phyloP scores from a whole-genome alignment of 2,888 invertebrate species.

The Nomada flava region DNA sequence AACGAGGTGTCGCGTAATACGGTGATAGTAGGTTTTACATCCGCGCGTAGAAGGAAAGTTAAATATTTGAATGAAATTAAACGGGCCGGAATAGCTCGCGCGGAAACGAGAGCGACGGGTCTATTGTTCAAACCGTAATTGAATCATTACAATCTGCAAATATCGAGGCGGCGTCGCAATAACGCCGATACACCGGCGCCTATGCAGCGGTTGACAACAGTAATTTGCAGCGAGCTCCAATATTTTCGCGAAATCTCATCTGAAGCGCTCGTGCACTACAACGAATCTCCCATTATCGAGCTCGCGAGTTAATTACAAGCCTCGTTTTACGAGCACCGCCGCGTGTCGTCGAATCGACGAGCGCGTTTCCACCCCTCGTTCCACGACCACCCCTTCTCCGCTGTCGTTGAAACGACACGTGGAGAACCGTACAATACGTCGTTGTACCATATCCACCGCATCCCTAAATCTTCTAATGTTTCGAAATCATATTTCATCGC shows the following conservation, averaged over 20 bases:
- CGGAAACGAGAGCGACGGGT: background rate
- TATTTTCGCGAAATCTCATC: constrained; percentile 21
- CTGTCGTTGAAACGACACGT: background rate
- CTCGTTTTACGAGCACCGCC: constrained; percentile 12
- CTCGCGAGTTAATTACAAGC: constrained; percentile 33
- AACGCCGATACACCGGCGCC: constrained; percentile 14
- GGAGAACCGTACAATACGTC: background rate
- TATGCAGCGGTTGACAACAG: constrained; percentile 1
- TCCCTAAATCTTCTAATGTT: constrained; percentile 32
- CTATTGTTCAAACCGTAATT: constrained; percentile 32
- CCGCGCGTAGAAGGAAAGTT: background rate
- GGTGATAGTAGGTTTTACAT: background rate
- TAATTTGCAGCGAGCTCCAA: constrained; percentile 14
- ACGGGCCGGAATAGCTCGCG: background rate
- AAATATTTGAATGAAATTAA: constrained; percentile 30
- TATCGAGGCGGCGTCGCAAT: constrained; percentile 11
- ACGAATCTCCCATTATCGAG: constrained; percentile 7
- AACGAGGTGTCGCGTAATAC: background rate
- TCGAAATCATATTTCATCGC: constrained; percentile 34
- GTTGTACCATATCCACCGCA: background rate
- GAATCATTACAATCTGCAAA: constrained; percentile 35
- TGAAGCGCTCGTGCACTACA: background rate
- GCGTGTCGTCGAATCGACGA: constrained; percentile 4
- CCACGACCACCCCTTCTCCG: background rate
- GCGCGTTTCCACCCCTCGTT: background rate